Evolutionary conservation across 2,113 vertebrate genomes (phyloP), one percentile per base, ranked within the genome.

Genomic region (Lagopus muta): DNA sequence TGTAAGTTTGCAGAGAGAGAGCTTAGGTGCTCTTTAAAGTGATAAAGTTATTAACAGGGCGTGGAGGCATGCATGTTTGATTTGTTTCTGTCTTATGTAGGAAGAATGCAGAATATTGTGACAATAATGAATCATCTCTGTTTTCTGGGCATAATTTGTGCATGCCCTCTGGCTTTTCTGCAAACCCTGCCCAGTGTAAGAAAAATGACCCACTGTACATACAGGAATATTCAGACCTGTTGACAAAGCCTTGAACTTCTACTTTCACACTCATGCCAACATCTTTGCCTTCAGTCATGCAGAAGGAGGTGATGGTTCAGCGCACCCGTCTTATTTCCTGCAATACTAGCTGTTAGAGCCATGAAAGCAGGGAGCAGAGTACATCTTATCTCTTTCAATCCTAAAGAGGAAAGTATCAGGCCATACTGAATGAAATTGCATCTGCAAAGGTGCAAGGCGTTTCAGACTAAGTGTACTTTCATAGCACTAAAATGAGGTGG

Each of bases 231-330:
- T 28, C 0, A 0, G n/a, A 42, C 36, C 87, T 82, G 30, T 86
- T 71, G 81, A 15, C 88, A 82, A 65, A 81, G 55, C 43, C 61
- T 64, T 32, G 78, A 80, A 38, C 45, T 64, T 64, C 25, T 91
- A 10, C 70, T 73, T 82, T 70, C 71, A 54, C 60, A 83, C 88
- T 72, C 80, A 40, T 30, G 77, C 87, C 88, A 92, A 88, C 88
- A 75, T 84, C 85, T 88, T 50, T 93, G 72, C 38, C 65, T 92
- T 74, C 94, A 89, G 86, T 78, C 74, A 79, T 43, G 91, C 42
- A 4, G 84, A 92, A 95, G 60, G 77, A 55, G 74, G 78, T 52
- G 74, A 81, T 48, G 95, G 34, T 95, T 95, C 77, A 71, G 38
- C 88, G 83, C 73, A 82, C 45, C 58, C 64, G 62, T 73, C 74